Conservation (phyloP, 92 coral and sea anemone species). For the Porites divaricata region DNA sequence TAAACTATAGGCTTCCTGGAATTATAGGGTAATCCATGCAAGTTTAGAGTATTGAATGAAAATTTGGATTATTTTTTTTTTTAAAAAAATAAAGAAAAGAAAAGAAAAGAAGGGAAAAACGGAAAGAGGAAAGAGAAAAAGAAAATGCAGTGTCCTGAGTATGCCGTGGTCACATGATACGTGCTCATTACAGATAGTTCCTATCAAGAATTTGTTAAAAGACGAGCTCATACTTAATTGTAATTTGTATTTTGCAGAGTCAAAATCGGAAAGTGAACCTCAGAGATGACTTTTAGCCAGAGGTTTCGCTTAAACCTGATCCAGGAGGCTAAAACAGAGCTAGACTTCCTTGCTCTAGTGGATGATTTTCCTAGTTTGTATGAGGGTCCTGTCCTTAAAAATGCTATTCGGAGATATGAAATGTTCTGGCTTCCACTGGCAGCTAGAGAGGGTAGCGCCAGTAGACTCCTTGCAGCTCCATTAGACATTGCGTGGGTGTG, state of each 20-base stretch:
- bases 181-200: no score
- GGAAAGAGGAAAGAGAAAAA: no score
- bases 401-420: slow-evolving; percentile 58
- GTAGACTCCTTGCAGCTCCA: slow-evolving; percentile 34
- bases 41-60: no score
- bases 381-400: slow-evolving; percentile 35
- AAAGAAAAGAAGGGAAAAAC: no score
- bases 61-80: no score
- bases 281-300: background rate
- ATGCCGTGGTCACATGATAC: no score
- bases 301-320: slow-evolving; percentile 7
- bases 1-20: no score
- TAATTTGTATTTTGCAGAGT: background rate
- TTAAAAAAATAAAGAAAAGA: no score
- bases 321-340: slow-evolving; percentile 45
- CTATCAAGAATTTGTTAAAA: no score
- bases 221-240: no score
- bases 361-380: slow-evolving; percentile 29
- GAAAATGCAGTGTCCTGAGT: no score
- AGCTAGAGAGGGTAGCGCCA: background rate
- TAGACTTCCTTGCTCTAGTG: slow-evolving; percentile 46
- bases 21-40: no score
- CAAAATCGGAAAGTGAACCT: background rate
- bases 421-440: slow-evolving; percentile 48
- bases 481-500: slow-evolving; percentile 52